Evolutionary conservation across 2,797 vertebrate genomes (phyloP), one percentile per base, ranked within the genome.

Genomic region (Vespertilio murinus): DNA sequence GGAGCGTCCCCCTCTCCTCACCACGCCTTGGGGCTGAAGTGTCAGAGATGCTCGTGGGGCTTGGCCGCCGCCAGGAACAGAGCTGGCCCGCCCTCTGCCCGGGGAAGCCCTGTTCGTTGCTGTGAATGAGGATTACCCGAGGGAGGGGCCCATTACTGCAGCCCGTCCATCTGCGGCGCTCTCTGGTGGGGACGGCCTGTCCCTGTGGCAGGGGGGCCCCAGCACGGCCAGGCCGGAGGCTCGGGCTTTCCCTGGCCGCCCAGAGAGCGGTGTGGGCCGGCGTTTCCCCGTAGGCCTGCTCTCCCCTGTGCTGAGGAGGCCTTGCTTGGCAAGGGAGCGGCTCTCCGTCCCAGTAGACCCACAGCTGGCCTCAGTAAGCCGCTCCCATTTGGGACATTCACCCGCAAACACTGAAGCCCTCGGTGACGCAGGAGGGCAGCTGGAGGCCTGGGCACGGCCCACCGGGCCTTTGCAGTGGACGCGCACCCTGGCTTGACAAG

Each of bases 41-140:
- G 7, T 33, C 45, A 10, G 3, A 73, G 56, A 92, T 13, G 0
- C 65, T 20, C 2, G 0, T 49, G 25, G 25, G 23, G 25, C n/a
- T 52, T 56, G 38, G 56, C 28, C 0, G 22, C 33, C n/a, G 7
- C 65, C 45, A 61, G 54, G 71, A 49, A 2, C 28, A 65, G 54
- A 87, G 28, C 38, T 67, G 75, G 45, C 52, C 8, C 14, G 33
- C 33, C 59, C 40, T 73, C 56, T 40, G 8, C 22, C 12, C 1
- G 0, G n/a, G 22, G 61, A 74, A 83, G 65, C 75, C 38, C 12
- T 9, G 22, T 40, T 30, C 28, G 11, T 14, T 5, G 0, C 74
- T 25, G 0, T 33, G 56, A 42, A 13, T 9, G 0, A 22, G 73
- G 17, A 20, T n/a, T n/a, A n/a, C n/a, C n/a, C 47, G 25, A 5